Evolutionary conservation across 2,113 vertebrate genomes (phyloP).

Genomic region (Polypterus senegalus): DNA sequence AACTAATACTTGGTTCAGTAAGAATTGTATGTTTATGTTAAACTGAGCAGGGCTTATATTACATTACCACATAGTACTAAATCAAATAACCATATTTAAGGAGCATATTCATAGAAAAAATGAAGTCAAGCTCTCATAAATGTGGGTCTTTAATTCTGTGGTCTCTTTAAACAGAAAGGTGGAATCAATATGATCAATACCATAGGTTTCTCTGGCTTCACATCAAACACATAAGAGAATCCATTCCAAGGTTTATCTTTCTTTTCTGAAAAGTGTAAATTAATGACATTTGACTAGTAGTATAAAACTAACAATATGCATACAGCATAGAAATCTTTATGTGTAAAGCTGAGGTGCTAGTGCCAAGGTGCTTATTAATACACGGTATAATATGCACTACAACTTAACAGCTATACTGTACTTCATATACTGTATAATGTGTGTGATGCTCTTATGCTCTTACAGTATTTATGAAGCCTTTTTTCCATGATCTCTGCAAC

Average conservation of each 20-base stretch:
- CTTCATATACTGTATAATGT: too few species aligned
- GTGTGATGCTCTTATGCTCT: too few species aligned
- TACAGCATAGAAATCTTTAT: background rate
- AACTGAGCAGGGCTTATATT: conserved; percentile 20
- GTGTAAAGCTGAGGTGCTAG: background rate
- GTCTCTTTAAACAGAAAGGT: conserved; percentile 62
- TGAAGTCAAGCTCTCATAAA: conserved; percentile 42
- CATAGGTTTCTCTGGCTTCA: conserved; percentile 58
- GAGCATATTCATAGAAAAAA: conserved; percentile 36
- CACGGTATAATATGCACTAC: too few species aligned
- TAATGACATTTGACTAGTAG: conserved; percentile 38
- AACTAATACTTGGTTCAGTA: too few species aligned
- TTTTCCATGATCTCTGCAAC: too few species aligned
- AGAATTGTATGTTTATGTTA: background rate
- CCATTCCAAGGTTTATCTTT: conserved; percentile 44
- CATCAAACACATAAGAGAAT: conserved; percentile 50
- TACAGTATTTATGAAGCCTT: too few species aligned
- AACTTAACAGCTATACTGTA: too few species aligned
- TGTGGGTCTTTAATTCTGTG: conserved; percentile 52
- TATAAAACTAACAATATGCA: background rate
- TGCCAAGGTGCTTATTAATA: background rate
- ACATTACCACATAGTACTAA: conserved; percentile 37
- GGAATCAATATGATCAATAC: conserved; percentile 70
- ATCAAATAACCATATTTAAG: conserved; percentile 61
- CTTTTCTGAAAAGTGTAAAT: conserved; percentile 55